Evolutionary conservation across 2,888 invertebrate genomes (phyloP).

Genomic region (Orchesella flavescens): DNA sequence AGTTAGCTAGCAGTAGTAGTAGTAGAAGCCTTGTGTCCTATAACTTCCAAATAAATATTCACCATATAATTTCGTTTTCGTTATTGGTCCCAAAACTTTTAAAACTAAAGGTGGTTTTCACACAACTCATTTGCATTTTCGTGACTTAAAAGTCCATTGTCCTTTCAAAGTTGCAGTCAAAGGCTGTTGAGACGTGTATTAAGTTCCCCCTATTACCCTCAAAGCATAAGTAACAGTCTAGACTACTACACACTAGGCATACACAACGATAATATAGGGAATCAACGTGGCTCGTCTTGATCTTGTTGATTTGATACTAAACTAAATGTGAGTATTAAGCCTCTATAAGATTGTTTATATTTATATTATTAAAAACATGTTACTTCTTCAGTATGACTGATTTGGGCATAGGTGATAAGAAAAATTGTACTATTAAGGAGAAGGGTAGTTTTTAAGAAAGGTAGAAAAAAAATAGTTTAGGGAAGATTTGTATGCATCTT

Average conservation of each 20-base stretch:
- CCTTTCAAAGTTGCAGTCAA: not conserved
- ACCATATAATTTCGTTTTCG: no score
- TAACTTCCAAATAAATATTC: no score
- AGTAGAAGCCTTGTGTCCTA: not conserved
- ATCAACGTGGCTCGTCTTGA: not conserved
- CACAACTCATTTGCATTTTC: slow-evolving; percentile 51
- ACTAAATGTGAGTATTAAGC: no score
- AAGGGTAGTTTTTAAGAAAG: slow-evolving; percentile 38
- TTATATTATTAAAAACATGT: slow-evolving; percentile 15
- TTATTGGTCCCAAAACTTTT: no score
- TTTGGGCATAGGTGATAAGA: slow-evolving; percentile 62
- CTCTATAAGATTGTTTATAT: not conserved
- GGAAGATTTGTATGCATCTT: slow-evolving; percentile 52
- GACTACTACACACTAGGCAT: no score
- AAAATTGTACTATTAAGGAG: slow-evolving; percentile 61
- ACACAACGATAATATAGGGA: not conserved
- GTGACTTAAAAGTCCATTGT: slow-evolving; percentile 23
- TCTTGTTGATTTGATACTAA: no score
- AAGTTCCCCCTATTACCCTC: slow-evolving; percentile 42
- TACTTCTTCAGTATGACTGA: slow-evolving; percentile 48
- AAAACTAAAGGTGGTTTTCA: not conserved
- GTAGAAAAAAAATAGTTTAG: slow-evolving; percentile 15
- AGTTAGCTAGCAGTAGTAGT: slow-evolving; percentile 55
- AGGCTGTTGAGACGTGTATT: slow-evolving; percentile 3
- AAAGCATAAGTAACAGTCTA: no score